A percentile compares a stretch with the other conserved stretches of the same genome.
phyloP scores from a whole-genome alignment of 2,797 vertebrate species.

The Hippoglossus hippoglossus region DNA sequence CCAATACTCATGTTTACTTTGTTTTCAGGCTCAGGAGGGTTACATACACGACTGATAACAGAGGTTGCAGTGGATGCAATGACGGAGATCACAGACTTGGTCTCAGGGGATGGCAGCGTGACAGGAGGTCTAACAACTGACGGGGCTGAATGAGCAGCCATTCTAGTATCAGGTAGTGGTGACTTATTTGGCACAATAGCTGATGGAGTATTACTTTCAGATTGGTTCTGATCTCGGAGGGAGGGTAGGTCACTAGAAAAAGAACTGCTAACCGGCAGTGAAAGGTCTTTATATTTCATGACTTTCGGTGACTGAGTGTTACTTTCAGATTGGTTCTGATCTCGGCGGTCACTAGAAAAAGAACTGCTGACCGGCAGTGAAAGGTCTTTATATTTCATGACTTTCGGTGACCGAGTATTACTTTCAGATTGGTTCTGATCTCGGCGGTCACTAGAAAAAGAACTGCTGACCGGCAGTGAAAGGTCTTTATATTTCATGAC shows the following conservation, averaged over 20 bases:
- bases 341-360: conserved; percentile 78
- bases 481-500: too few relatives aligned
- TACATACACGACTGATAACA: conserved; percentile 96
- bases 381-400: conserved; percentile 93
- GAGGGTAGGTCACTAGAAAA: conserved; percentile 51
- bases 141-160: conserved; percentile 70
- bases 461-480: too few relatives aligned
- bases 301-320: conserved; percentile 22
- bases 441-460: too few relatives aligned
- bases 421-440: too few relatives aligned
- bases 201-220: conserved; percentile 8
- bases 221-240: too few relatives aligned
- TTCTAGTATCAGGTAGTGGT: conserved; percentile 82
- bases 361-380: conserved; percentile 79
- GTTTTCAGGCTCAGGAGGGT: conserved; percentile 91
- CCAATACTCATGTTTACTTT: conserved; percentile 85
- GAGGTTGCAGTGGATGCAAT: conserved; percentile 96
- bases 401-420: conserved; percentile 83
- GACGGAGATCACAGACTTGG: conserved; percentile 88
- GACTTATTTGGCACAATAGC: conserved; percentile 79
- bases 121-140: conserved; percentile 77
- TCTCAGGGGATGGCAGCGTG: conserved; percentile 84
- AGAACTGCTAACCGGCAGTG: too few relatives aligned
- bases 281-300: too few relatives aligned
- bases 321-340: conserved; percentile 84